phyloP scores from a whole-genome alignment of 2,797 vertebrate genomes.

The Cynodonichthys magdalenae region DNA sequence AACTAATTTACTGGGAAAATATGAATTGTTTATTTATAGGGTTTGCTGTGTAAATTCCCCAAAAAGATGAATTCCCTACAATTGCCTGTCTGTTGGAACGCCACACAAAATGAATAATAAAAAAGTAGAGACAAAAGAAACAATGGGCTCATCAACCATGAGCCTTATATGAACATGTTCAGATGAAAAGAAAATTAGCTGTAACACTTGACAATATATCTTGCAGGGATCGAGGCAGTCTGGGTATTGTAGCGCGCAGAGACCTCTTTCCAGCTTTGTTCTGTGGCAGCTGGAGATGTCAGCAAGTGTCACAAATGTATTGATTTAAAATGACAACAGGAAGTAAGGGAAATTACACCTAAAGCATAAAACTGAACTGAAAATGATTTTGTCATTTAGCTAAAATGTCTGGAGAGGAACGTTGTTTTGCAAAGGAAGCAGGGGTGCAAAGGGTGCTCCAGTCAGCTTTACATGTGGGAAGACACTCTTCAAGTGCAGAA shows the following conservation, averaged over 20 bases:
- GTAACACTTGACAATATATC: conserved; percentile 67
- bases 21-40: conserved; percentile 82
- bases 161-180: conserved; percentile 53
- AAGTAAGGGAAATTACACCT: too few relatives aligned
- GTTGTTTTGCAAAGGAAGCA: not conserved
- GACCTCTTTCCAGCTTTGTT: conserved; percentile 65
- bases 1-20: conserved; percentile 77
- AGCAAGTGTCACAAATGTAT: conserved; percentile 64
- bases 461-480: too few relatives aligned
- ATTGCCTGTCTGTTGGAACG: conserved; percentile 72
- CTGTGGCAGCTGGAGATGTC: conserved; percentile 54
- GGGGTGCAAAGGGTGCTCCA: too few relatives aligned
- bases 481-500: too few relatives aligned
- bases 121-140: conserved; percentile 76
- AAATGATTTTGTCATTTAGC: not conserved
- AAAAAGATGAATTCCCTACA: conserved; percentile 78
- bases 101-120: conserved; percentile 81
- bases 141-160: conserved; percentile 77
- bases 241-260: conserved; percentile 70
- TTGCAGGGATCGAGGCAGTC: conserved; percentile 69
- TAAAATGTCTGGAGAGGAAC: not conserved
- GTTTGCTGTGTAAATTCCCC: conserved; percentile 78
- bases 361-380: not conserved
- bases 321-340: conserved; percentile 44
- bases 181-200: conserved; percentile 71